Evolutionary conservation across 2,888 invertebrate genomes (phyloP).

Genomic region (Siphonodentalium dalli): DNA sequence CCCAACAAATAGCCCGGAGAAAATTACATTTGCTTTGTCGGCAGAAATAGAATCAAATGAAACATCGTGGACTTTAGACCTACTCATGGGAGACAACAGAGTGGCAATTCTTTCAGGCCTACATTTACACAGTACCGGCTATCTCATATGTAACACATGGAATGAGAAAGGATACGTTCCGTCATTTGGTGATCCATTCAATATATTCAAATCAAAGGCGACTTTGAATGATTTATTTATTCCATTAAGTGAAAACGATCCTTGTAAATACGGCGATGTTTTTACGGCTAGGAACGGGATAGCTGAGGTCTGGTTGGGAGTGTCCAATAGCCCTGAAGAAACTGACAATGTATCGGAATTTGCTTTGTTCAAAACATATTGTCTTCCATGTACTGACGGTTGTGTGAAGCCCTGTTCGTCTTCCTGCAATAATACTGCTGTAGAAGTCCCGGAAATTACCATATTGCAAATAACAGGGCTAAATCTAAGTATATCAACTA

Average conservation of each 20-base stretch:
- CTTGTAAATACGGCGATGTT: constrained; percentile 19
- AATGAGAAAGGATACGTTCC: constrained; percentile 9
- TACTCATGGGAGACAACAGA: constrained; percentile 1
- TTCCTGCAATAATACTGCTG: constrained; percentile 11
- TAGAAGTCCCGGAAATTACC: constrained; percentile 21
- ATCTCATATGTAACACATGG: constrained; percentile 9
- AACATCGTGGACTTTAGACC: constrained; percentile 4
- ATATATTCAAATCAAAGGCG: constrained; percentile 8
- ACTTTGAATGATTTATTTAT: constrained; percentile 8
- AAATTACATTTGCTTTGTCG: not conserved
- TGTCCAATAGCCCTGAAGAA: constrained; percentile 7
- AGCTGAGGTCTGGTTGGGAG: constrained; percentile 21
- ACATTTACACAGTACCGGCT: constrained; percentile 1
- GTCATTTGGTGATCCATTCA: constrained; percentile 17
- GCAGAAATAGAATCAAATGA: not conserved
- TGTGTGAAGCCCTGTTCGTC: constrained; percentile 24
- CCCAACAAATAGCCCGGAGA: not conserved
- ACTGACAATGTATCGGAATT: constrained; percentile 9
- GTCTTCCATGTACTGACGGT: constrained; percentile 9
- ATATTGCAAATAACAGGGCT: constrained; percentile 11
- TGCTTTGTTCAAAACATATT: constrained; percentile 4
- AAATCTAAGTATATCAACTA: constrained; percentile 2
- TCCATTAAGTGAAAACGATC: constrained; percentile 6
- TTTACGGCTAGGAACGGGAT: constrained; percentile 21
- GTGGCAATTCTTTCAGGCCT: constrained; percentile 7